These are phyloP conservation scores for Cataglyphis livida DNA, from an alignment of 2,888 invertebrate species.

Conservation along the genomic window DNA sequence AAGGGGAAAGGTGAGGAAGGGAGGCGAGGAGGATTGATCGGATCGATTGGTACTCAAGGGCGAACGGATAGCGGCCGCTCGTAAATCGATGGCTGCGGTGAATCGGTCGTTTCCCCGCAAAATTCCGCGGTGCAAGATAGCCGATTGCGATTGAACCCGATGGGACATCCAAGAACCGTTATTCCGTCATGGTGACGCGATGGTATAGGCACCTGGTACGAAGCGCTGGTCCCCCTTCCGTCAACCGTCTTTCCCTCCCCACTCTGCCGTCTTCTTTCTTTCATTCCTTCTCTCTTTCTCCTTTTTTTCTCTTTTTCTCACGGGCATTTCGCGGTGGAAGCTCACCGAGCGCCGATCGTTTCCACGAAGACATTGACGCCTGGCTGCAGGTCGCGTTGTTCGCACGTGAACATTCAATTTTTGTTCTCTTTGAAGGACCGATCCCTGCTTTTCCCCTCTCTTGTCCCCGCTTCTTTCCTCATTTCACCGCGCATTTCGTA, in stretches of 20 bases:
- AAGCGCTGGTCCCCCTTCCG: conserved; percentile 51
- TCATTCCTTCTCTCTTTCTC: conserved; percentile 48
- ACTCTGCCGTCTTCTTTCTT: conserved; percentile 1
- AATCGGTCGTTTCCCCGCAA: conserved; percentile 75
- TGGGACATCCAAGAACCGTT: conserved; percentile 82
- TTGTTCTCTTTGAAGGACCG: conserved; percentile 73
- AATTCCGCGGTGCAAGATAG: conserved; percentile 77
- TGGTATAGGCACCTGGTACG: conserved; percentile 78
- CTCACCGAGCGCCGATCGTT: conserved; percentile 55
- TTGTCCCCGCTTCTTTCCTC: conserved; percentile 15
- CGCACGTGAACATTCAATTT: conserved; percentile 81
- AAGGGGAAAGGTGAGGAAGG: conserved; percentile 21
- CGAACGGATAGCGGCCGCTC: conserved; percentile 67
- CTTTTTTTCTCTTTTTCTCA: conserved; percentile 44
- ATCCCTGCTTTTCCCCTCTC: neutral
- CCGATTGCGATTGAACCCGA: conserved; percentile 82
- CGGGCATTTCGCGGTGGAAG: conserved; percentile 55
- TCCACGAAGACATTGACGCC: conserved; percentile 67
- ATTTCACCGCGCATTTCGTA: conserved; percentile 22
- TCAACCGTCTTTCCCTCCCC: conserved; percentile 1
- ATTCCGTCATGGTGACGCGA: conserved; percentile 79
- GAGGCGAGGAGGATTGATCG: conserved; percentile 53
- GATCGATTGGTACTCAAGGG: conserved; percentile 69
- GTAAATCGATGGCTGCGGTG: conserved; percentile 69
- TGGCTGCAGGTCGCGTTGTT: conserved; percentile 79